These are phyloP conservation scores for Phylloscopus trochiloides DNA, from an alignment of 2,113 vertebrate species.

Conservation along the genomic window DNA sequence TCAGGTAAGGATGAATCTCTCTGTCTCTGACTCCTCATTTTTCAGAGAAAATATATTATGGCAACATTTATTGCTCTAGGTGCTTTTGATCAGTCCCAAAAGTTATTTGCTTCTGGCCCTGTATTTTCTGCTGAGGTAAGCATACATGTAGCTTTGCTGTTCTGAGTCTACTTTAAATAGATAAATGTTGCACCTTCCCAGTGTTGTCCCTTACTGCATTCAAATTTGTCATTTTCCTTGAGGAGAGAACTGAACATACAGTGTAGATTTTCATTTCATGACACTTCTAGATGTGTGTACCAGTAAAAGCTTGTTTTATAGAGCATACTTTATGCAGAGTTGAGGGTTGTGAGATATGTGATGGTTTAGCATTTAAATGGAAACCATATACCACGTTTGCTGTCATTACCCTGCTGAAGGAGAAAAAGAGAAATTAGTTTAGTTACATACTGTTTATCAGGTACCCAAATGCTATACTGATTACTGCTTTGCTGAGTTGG, in stretches of 20 bases:
- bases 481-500: neutral
- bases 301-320: slow-evolving; percentile 24
- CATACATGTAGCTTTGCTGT: neutral
- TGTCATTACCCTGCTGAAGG: neutral
- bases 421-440: neutral
- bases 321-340: neutral
- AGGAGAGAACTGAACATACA: neutral
- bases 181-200: neutral
- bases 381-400: neutral
- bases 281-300: neutral
- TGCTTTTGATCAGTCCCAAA: neutral
- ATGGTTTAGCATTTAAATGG: neutral
- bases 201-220: neutral
- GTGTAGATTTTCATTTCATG: slow-evolving; percentile 8
- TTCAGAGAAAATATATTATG: neutral
- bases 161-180: neutral
- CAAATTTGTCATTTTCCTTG: slow-evolving; percentile 2
- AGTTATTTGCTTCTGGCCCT: neutral
- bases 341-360: neutral
- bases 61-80: neutral
- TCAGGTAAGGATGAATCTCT: neutral
- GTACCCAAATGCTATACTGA: neutral
- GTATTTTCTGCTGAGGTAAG: neutral
- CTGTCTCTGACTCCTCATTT: neutral
- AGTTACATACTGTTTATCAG: neutral